A percentile compares a stretch with the other conserved stretches of the same genome.
These are phyloP conservation scores for Theonella swinhoei DNA, from an alignment of 37 sponge, comb jelly and placozoan genomes.

Conservation along the genomic window DNA sequence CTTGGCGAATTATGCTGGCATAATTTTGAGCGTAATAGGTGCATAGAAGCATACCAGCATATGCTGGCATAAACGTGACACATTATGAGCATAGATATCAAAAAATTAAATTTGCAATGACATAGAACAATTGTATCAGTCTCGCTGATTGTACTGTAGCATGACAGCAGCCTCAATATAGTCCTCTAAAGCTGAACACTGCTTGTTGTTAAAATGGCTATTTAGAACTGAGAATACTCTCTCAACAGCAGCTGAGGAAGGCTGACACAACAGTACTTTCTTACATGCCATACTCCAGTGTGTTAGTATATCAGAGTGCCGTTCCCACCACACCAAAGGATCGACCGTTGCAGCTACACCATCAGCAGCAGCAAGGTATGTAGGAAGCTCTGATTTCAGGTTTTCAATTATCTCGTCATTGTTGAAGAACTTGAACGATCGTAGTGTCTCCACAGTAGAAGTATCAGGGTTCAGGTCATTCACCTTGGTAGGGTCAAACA, in stretches of 20 bases:
- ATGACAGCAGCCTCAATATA: conserved; percentile 11
- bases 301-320: conserved; percentile 6
- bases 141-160: conserved; percentile 30
- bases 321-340: conserved; percentile 13
- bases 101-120: too few relatives aligned
- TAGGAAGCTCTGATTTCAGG: conserved; percentile 31
- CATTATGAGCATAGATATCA: too few relatives aligned
- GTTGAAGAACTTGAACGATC: not conserved
- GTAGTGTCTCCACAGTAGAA: conserved; percentile 8
- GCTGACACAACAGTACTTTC: conserved; percentile 24
- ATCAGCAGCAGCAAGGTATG: conserved; percentile 23
- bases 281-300: conserved; percentile 14
- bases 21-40: too few relatives aligned
- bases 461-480: conserved; percentile 13
- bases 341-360: not conserved
- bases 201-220: conserved; percentile 3
- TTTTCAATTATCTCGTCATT: not conserved
- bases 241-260: conserved; percentile 47
- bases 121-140: too few relatives aligned
- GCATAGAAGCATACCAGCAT: too few relatives aligned
- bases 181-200: conserved; percentile 5
- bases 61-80: too few relatives aligned
- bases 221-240: conserved; percentile 34
- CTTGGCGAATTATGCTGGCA: conserved; percentile 1
- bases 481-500: conserved; percentile 9